Evolutionary conservation across 23 tunicate genomes (phyloP).

Genomic region (Styela clava): DNA sequence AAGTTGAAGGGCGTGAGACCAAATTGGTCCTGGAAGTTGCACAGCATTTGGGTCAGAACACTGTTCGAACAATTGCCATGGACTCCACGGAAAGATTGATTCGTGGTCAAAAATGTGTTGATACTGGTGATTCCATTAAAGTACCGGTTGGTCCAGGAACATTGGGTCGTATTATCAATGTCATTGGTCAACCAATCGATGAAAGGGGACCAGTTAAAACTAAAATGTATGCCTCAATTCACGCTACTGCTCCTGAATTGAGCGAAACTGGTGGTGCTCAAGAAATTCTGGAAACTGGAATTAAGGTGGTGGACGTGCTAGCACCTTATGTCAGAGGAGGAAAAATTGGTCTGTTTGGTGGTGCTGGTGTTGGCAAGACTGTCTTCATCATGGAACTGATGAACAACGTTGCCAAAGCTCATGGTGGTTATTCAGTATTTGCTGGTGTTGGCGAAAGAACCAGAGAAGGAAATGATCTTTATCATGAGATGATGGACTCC

Average conservation of each 20-base stretch:
- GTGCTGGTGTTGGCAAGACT: constrained; percentile 99
- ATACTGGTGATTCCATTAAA: constrained; percentile 94
- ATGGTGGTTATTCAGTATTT: constrained; percentile 99
- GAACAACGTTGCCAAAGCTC: constrained; percentile 99
- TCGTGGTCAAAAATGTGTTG: constrained; percentile 95
- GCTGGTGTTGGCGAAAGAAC: constrained; percentile 99
- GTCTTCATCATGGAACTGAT: constrained; percentile 99
- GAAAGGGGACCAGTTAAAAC: constrained; percentile 98
- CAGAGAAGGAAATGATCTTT: constrained; percentile 99
- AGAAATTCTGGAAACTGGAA: constrained; percentile 99
- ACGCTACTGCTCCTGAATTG: constrained; percentile 86
- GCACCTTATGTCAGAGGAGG: constrained; percentile 99
- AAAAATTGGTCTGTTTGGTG: constrained; percentile 98
- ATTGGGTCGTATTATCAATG: constrained; percentile 98
- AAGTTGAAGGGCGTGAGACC: constrained; percentile 95
- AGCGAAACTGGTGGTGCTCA: constrained; percentile 99
- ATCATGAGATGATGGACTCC: constrained; percentile 99
- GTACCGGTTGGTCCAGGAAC: constrained; percentile 99
- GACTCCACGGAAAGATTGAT: constrained; percentile 98
- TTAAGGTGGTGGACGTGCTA: constrained; percentile 97
- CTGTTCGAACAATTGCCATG: constrained; percentile 99
- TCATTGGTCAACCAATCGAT: constrained; percentile 99
- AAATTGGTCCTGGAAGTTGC: constrained; percentile 99
- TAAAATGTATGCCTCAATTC: constrained; percentile 87
- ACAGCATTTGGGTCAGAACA: constrained; percentile 99